phyloP scores from a whole-genome alignment of 2,113 vertebrate genomes.

The Dicrurus megarhynchus region DNA sequence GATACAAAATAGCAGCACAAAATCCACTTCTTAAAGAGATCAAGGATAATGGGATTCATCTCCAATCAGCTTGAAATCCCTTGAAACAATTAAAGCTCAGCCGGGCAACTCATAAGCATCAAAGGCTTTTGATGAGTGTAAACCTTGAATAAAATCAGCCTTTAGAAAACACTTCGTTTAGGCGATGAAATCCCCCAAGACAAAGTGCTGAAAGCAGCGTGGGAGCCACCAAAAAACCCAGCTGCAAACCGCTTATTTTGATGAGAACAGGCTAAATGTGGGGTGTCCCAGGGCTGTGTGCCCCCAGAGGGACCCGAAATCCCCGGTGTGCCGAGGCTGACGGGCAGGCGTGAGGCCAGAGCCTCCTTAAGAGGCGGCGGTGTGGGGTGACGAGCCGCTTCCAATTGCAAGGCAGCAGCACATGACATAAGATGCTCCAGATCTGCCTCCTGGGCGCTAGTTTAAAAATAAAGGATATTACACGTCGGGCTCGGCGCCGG shows the following conservation, averaged over 20 bases:
- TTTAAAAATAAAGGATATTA: conserved; percentile 73
- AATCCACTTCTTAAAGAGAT: neutral
- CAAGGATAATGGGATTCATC: neutral
- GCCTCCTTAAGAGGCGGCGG: conserved; percentile 71
- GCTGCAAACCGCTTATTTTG: neutral
- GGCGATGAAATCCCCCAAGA: neutral
- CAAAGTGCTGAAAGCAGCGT: neutral
- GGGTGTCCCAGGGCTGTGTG: neutral
- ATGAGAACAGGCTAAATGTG: fast-evolving
- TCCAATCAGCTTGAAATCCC: neutral
- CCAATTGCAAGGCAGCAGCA: conserved; percentile 56
- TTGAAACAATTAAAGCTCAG: neutral
- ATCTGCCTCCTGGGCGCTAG: conserved; percentile 56
- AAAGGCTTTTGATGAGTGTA: neutral
- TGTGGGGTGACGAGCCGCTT: conserved; percentile 81
- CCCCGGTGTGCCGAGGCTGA: neutral
- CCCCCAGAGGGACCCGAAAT: neutral
- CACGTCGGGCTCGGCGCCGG: neutral
- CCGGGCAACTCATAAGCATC: neutral
- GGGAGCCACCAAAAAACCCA: fast-evolving
- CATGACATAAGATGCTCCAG: conserved; percentile 60
- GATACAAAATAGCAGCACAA: neutral
- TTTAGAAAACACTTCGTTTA: neutral
- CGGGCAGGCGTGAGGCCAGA: neutral
- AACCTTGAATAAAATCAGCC: neutral